These are phyloP conservation scores for Apeira syringaria DNA, from an alignment of 2,888 invertebrate genomes.

Conservation along the genomic window DNA sequence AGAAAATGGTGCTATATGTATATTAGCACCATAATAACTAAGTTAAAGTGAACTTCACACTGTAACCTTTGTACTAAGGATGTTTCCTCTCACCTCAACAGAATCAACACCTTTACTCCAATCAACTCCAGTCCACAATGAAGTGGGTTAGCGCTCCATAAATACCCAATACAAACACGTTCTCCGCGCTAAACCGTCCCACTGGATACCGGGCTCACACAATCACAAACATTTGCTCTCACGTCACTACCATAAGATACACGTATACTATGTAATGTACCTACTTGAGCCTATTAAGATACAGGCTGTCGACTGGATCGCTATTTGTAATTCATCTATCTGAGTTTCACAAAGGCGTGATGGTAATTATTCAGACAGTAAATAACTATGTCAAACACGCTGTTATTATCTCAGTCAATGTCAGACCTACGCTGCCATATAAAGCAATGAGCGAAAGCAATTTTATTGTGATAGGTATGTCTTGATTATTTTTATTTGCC, in stretches of 20 bases:
- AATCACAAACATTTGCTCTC: constrained; percentile 47
- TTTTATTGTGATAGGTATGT: too few species aligned
- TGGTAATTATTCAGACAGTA: too few species aligned
- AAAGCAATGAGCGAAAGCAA: too few species aligned
- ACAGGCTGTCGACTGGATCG: constrained; percentile 48
- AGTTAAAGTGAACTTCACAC: too few species aligned
- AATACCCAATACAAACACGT: constrained; percentile 37
- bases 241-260: constrained; percentile 57
- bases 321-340: constrained; percentile 36
- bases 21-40: too few species aligned
- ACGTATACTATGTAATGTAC: constrained; percentile 35
- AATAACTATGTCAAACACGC: too few species aligned
- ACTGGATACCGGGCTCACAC: constrained; percentile 30
- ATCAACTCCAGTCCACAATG: constrained; percentile 32
- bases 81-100: constrained; percentile 1
- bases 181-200: constrained; percentile 39
- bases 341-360: too few species aligned
- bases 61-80: not conserved
- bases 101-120: constrained; percentile 23
- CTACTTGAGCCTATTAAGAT: too few species aligned
- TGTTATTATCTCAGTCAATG: too few species aligned
- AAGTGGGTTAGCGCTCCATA: constrained; percentile 39
- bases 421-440: too few species aligned
- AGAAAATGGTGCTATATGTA: too few species aligned
- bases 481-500: too few species aligned